Evolutionary conservation across 2,797 vertebrate species (phyloP), one percentile per base, ranked within the genome.

Genomic region (Coluber constrictor): DNA sequence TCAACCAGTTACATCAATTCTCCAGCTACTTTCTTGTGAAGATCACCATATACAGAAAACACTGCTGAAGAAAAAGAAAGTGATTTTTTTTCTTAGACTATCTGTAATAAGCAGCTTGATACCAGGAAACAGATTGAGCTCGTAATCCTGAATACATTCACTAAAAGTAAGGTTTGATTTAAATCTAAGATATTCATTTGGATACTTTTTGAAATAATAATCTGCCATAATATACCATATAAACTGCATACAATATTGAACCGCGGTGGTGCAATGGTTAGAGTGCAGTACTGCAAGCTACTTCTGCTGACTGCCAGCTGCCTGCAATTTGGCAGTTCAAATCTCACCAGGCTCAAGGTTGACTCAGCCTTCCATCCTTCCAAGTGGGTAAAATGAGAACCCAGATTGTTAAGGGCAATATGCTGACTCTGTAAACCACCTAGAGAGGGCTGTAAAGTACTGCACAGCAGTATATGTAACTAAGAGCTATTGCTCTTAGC

Each of bases 1-100:
- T 1, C 3, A 88, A 94, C 51, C 18, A 0, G 90, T 47, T n/a
- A 56, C 15, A 93, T 59, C 59, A 93, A 94, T 9, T 93, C 51
- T 79, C n/a, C 89, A 32, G 8, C 92, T 87, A 56, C 79, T 93
- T 94, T 87, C 91, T 88, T 0, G 0, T 61, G 74, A 94, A 91
- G 55, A 88, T 1, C 11, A 2, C 0, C 59, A 63, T 57, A 8
- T 47, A 55, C 23, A 83, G 9, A 70, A 70, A 37, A 4, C n/a
- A 10, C 92, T 91, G 1, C 0, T 9, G 63, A 89, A 86, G 89
- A 47, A 91, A 89, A n/a, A 54, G 86, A n/a, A 90, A 89, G 0
- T 0, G 13, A 61, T 6, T 37, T 57, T 29, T 51, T 54, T 54
- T 2, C 51, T 63, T 13, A 32, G 63, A 23, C 32, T 0, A 0